Evolutionary conservation across 92 coral and sea anemone genomes (phyloP), one percentile per base, ranked within the genome.

Genomic region (Muricea muricata): DNA sequence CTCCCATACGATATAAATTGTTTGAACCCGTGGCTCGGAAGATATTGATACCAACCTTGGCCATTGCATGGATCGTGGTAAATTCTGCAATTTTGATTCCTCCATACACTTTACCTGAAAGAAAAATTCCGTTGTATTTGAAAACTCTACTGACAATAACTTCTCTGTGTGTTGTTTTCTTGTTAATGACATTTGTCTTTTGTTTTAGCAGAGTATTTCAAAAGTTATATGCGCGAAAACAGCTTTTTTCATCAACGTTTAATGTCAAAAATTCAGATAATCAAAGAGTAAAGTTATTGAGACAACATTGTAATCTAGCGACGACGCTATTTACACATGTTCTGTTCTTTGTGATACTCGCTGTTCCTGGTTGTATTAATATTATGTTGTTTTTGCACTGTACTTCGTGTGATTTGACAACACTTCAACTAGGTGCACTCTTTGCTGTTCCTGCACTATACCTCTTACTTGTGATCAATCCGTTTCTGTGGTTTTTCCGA

Each of bases 401-500:
- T 21, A n/a, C 65, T 0, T 7, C 28, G 3, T 57, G 65, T 57
- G 12, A 45, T 45, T 14, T 20, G 7, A 57, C 30, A 4, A 57
- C 7, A 6, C 1, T 57, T 21, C 65, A 57, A 57, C 29, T 57
- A 8, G 65, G 29, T 7, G 31, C 29, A 21, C 65, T 57, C 9
- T 57, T 6, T 20, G 14, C 9, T 7, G n/a, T n/a, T 24, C 65
- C 65, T 57, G 4, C 3, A 10, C 10, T 57, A 29, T 57, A 21
- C 65, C 12, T 20, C 29, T 21, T 32, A 28, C 25, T 57, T 20
- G 65, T 57, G 29, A 21, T 57, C 25, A 29, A 57, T n/a, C 65
- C 65, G 13, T 57, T 57, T 57, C 65, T 57, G 30, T 57, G 65
- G 65, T 57, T 57, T 29, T 57, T 21, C 31, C 65, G 65, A 6